These are phyloP conservation scores for Aphidius gifuensis DNA, from an alignment of 1,140 invertebrate species.

Conservation along the genomic window DNA sequence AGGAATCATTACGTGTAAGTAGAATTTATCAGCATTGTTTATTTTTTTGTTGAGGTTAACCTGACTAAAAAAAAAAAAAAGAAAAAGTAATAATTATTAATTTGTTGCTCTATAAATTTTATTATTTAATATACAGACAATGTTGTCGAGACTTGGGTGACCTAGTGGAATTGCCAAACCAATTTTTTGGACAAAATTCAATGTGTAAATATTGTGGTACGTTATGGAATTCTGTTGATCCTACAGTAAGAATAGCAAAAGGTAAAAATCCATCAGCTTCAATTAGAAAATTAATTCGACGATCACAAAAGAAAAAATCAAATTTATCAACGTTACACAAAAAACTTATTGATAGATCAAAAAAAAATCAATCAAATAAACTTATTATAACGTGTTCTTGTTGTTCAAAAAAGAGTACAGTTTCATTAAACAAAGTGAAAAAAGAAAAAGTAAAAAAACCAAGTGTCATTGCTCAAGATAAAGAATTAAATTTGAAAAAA, in stretches of 20 bases:
- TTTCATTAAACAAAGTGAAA: conserved; percentile 37
- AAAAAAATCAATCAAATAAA: conserved; percentile 39
- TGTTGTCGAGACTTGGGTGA: conserved; percentile 29
- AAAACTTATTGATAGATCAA: conserved; percentile 35
- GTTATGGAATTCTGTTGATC: conserved; percentile 37
- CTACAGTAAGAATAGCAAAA: conserved; percentile 33
- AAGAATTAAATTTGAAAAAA: conserved; percentile 28
- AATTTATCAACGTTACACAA: conserved; percentile 32
- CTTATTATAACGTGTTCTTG: conserved; percentile 40
- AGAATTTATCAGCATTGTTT: conserved; percentile 6
- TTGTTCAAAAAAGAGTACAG: conserved; percentile 35
- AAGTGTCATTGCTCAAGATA: not conserved
- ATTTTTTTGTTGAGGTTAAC: not conserved
- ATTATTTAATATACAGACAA: conserved; percentile 29
- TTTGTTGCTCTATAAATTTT: conserved; percentile 20
- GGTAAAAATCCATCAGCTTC: conserved; percentile 34
- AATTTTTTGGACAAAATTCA: conserved; percentile 36
- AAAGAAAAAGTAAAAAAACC: conserved; percentile 21
- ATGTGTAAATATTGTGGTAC: conserved; percentile 47
- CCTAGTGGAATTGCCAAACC: conserved; percentile 31
- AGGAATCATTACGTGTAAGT: conserved; percentile 40
- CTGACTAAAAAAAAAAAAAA: no score
- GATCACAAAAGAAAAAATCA: conserved; percentile 15
- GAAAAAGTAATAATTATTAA: conserved; percentile 4
- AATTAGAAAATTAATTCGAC: conserved; percentile 29